Base-by-base conservation (phyloP, 2,888 invertebrate species). In the Rhagonycha lutea region DNA sequence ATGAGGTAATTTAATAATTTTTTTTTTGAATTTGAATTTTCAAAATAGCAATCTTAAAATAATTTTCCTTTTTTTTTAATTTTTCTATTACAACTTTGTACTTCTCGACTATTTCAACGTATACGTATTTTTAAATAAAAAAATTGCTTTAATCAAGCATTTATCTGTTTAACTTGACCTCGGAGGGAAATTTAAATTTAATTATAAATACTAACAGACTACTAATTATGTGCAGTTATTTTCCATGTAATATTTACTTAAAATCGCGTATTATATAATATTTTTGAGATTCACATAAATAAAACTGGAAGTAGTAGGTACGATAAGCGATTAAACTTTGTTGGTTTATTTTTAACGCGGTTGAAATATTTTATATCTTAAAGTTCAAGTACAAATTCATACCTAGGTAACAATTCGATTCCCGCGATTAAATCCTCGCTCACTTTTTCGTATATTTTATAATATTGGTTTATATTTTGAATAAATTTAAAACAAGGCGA, bases 301-400 rank as follows among this genome's bases (percentile, higher is more conserved):
- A 47, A n/a, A 47, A 47, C 47, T 4, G 7, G n/a, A 47, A 47
- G 47, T n/a, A 47, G 47, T n/a, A n/a, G n/a, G n/a, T n/a, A 47
- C 47, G 47, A 47, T 47, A 47, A 47, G 47, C 47, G 47, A 47
- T 47, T 69, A 73, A 73, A 73, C 73, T 69, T 69, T 73, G 7
- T 9, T 8, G 28, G 11, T 23, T 26, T 65, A 65, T 65, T 65
- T 65, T 24, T 65, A 65, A n/a, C 23, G 12, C 63, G 24, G 26
- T 65, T 65, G n/a, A 65, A 65, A 65, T 65, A 65, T 23, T 24
- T 18, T 24, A 65, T 24, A 65, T 24, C 23, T 24, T 65, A 65
- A 65, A 65, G 63, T 65, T 65, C 63, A 65, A 65, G 63, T 65
- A 65, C 63, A 65, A 65, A 65, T 65, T 65, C 47, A n/a, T 47